phyloP scores from a whole-genome alignment of 2,797 vertebrate genomes.

The Etheostoma nigrum region DNA sequence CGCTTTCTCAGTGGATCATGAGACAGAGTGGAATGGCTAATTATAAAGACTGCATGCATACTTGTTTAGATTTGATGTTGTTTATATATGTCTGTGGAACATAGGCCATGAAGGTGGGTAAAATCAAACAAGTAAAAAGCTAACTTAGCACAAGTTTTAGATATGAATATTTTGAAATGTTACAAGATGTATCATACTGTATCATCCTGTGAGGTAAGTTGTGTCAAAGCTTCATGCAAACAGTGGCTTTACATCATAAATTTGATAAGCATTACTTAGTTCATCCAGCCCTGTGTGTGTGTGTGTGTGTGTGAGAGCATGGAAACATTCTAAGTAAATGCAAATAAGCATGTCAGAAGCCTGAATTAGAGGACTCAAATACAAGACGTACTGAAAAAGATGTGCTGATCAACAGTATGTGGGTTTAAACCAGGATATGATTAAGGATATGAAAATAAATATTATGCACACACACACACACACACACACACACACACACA shows the following conservation, averaged over 20 bases:
- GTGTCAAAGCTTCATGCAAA: conserved; percentile 14
- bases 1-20: conserved; percentile 34
- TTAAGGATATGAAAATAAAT: conserved; percentile 46
- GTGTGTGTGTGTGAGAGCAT: conserved; percentile 11
- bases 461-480: conserved; percentile 37
- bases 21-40: conserved; percentile 36
- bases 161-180: neutral
- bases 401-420: conserved; percentile 54
- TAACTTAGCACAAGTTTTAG: neutral
- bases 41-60: conserved; percentile 13
- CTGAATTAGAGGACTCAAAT: conserved; percentile 53
- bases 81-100: neutral
- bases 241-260: conserved; percentile 8
- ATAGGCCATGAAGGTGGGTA: neutral
- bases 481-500: conserved; percentile 31
- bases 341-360: conserved; percentile 19
- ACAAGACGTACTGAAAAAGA: conserved; percentile 9
- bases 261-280: neutral
- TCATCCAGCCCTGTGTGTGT: neutral
- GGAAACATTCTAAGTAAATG: conserved; percentile 35
- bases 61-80: conserved; percentile 28
- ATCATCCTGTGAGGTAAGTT: neutral
- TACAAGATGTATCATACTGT: neutral
- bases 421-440: conserved; percentile 60
- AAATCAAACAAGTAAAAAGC: conserved; percentile 17